Evolutionary conservation across 2,888 invertebrate species (phyloP).

Genomic region (Drosophila peninsularis): DNA sequence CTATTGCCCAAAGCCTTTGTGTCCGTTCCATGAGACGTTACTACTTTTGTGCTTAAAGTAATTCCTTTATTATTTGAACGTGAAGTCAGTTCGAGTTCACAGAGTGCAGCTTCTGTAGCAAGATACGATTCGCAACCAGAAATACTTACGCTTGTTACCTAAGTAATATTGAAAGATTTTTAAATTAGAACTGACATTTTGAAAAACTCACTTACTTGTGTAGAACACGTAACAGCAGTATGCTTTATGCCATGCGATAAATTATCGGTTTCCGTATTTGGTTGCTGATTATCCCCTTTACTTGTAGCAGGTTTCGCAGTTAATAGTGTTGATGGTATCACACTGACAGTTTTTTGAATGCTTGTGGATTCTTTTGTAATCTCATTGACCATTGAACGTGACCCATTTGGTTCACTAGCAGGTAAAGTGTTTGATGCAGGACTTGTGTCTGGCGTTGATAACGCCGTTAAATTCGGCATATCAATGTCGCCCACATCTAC

Average conservation of each 20-base stretch:
- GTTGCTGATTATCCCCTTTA: conserved; percentile 17
- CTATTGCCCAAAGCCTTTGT: conserved; percentile 30
- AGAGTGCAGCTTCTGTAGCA: conserved; percentile 25
- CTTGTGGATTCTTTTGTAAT: conserved; percentile 12
- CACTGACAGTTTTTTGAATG: conserved; percentile 18
- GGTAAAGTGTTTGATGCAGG: conserved; percentile 32
- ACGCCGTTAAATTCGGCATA: conserved; percentile 33
- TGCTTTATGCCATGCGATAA: conserved; percentile 24
- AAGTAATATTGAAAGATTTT: not conserved
- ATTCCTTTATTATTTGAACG: conserved; percentile 31
- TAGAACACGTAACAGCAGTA: conserved; percentile 10
- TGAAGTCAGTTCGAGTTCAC: conserved; percentile 17
- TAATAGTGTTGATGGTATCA: conserved; percentile 14
- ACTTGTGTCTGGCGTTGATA: conserved; percentile 36
- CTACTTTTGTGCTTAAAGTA: conserved; percentile 38
- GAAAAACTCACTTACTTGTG: conserved; percentile 46
- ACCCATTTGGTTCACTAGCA: conserved; percentile 33
- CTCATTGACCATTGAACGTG: conserved; percentile 21
- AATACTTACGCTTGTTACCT: conserved; percentile 42
- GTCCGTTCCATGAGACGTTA: conserved; percentile 39
- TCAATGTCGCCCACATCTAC: conserved; percentile 41
- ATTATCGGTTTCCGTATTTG: conserved; percentile 39
- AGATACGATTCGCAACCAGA: conserved; percentile 48
- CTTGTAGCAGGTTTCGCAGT: conserved; percentile 14
- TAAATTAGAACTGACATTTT: not conserved